These are phyloP conservation scores for Julus scanicus DNA, from an alignment of 2,888 invertebrate genomes.

Conservation along the genomic window DNA sequence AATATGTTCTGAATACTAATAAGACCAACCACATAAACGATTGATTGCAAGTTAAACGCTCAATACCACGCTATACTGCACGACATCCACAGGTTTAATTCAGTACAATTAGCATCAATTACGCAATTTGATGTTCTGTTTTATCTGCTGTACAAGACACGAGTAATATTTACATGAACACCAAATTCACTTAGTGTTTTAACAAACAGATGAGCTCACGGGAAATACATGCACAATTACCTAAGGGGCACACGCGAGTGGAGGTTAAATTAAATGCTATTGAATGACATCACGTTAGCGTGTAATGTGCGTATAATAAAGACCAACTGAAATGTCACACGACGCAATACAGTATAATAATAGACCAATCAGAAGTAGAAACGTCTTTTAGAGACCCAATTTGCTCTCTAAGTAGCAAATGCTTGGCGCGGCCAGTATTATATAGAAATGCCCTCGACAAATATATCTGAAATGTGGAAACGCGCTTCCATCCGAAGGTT, in stretches of 20 bases:
- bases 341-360: neutral
- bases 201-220: neutral
- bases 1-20: neutral
- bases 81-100: neutral
- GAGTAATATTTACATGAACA: neutral
- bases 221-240: neutral
- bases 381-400: neutral
- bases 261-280: neutral
- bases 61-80: neutral
- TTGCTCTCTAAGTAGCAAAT: neutral
- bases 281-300: neutral
- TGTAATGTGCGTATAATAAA: neutral
- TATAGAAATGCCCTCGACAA: conserved; percentile 3
- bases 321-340: neutral
- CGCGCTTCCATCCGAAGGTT: conserved; percentile 5
- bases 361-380: neutral
- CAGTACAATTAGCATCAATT: neutral
- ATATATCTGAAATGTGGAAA: conserved; percentile 30
- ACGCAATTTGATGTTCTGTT: neutral
- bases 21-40: neutral
- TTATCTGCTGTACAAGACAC: neutral
- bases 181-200: neutral
- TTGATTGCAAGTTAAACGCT: neutral
- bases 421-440: neutral
- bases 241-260: neutral